Base-by-base conservation (phyloP, 1,140 invertebrate species). In the Seison nebaliae region DNA sequence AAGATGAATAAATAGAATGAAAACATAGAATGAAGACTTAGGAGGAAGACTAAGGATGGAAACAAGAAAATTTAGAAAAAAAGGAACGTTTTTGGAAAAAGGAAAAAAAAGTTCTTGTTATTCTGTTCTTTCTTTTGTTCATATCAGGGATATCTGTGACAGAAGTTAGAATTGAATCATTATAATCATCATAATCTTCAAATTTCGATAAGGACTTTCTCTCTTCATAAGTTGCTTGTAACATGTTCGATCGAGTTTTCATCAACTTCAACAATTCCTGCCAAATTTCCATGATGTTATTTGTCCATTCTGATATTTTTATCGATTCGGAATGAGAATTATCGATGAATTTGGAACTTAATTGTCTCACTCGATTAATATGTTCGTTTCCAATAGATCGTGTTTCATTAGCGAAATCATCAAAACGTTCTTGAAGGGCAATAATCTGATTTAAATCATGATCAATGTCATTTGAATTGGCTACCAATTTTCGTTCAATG, bases 191-290 rank as follows among this genome's bases (percentile, higher is more conserved):
- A n/a, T n/a, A n/a, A n/a, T n/a, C n/a, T n/a, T n/a, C n/a, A n/a
- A n/a, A n/a, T n/a, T n/a, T n/a, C n/a, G n/a, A n/a, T n/a, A 93
- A 94, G 73, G 93, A 98, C 63, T 94, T 96, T 64, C 94, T 84
- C 31, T 94, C 63, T 57, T 94, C 80, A 51, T 84, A 72, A 21
- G 80, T 86, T 4, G 84, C 81, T 23, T 77, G 76, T 46, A 96
- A 57, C 75, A 91, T 84, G 59, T 86, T 83, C 21, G 78, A 86
- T 44, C 91, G 69, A 1, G 91, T 98, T 49, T 94, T 81, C 45
- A 98, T 96, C 36, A 98, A 62, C 60, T 98, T 88, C 7, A 94
- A 60, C 41, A 98, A 64, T 60, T 98, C 91, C 55, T 91, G 81
- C 88, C 86, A 98, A 9, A 79, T 74, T 58, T 98, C 88, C 60